Conservation (phyloP, 2,888 invertebrate genomes). For the Zhuqinia jingwanae region DNA sequence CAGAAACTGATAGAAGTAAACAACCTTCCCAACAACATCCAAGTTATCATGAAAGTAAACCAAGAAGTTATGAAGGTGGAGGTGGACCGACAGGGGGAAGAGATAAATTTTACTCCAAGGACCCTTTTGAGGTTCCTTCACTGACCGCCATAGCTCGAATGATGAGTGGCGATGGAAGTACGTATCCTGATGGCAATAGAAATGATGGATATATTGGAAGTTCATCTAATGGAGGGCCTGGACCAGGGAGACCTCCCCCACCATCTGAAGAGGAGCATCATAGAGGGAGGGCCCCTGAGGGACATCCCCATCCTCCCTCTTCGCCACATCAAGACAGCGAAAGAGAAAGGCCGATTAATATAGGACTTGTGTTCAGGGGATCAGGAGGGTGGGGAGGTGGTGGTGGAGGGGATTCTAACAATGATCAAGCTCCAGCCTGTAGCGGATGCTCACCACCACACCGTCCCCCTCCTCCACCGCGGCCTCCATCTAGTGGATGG, state of each 20-base stretch:
- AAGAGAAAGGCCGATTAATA: background rate
- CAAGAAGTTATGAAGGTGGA: background rate
- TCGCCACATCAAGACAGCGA: conserved; percentile 6
- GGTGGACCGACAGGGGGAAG: background rate
- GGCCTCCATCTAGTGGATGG: conserved; percentile 50
- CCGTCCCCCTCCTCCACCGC: conserved; percentile 51
- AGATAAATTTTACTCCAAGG: conserved; percentile 38
- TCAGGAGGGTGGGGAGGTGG: conserved; percentile 43
- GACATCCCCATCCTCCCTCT: conserved; percentile 6
- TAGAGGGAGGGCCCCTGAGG: background rate
- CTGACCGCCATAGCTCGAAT: conserved; percentile 56
- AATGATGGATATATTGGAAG: conserved; percentile 61
- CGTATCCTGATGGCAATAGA: background rate
- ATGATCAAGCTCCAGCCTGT: conserved; percentile 19
- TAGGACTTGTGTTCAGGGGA: conserved; percentile 34
- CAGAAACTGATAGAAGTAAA: conserved; percentile 29
- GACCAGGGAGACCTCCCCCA: conserved; percentile 36
- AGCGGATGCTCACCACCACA: conserved; percentile 31
- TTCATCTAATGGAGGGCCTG: conserved; percentile 49
- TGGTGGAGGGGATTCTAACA: background rate
- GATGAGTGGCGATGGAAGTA: conserved; percentile 42
- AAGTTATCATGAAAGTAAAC: conserved; percentile 30
- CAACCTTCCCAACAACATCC: conserved; percentile 53
- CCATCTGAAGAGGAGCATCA: background rate
- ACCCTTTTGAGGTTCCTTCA: conserved; percentile 69